Base-by-base conservation (phyloP, 30 jellyfish, hydroid and myxozoan species). In the Pelagia noctiluca region DNA sequence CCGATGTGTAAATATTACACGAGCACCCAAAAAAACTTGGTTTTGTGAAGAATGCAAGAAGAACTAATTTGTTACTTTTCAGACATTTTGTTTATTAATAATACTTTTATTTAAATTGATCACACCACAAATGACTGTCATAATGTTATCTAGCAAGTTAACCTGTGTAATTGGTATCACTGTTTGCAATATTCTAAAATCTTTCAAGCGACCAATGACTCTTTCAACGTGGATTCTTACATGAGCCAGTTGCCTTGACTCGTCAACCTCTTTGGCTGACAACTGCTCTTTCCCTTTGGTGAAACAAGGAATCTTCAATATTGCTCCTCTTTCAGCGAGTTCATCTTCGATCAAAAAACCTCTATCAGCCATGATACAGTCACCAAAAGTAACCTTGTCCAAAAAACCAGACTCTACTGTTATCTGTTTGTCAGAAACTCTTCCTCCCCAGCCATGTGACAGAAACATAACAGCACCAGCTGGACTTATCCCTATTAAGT, bases 171-270 rank as follows among this genome's bases (percentile, higher is more conserved):
- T 50, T 31, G 94, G 94, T 48, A 84, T 84, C 26, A 37, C 32
- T 29, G 94, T 32, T 24, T 37, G 49, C 47, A 84, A 52, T 30
- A 84, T 48, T 31, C 65, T 36, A 71, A 30, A 84, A 48, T 84
- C 76, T 84, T 62, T 84, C 70, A 85, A 34, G 16, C 91, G 86
- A 22, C 91, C 92, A 75, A 86, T 86, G 46, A 75, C 92, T 75
- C 92, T 76, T 68, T 86, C 96, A 22, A 86, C 67, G 62, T 76
- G 91, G 0, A 86, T 86, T 1, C 96, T 63, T 18, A 86, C 96
- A 61, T 76, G 86, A 18, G 96, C 96, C 12, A 86, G 50, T 65
- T 75, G 91, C 35, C 71, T 38, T 36, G 86, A 60, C 34, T 24
- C 66, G 42, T 85, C 85, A 34, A 85, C 83, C 24, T 74, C 96